Base-by-base conservation (phyloP, 2,888 invertebrate genomes). In the Apotomis turbidana region DNA sequence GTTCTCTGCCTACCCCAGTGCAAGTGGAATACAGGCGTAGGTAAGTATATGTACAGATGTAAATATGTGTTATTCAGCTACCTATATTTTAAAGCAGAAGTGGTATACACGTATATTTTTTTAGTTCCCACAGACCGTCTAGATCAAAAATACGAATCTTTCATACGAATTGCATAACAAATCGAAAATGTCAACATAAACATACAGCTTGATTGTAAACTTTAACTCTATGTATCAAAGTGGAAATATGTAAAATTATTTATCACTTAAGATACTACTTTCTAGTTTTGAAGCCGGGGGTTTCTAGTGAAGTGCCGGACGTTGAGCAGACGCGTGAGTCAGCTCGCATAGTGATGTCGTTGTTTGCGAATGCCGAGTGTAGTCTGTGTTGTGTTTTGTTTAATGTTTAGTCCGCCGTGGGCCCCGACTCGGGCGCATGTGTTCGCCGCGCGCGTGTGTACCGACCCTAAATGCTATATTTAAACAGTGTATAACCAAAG, bases 351-450 rank as follows among this genome's bases (percentile, higher is more conserved):
- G 60, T 55, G 66, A 49, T 54, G 70, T 54, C 60, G 36, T 6
- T 38, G 57, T 62, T 71, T 61, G 51, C 71, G 55, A 71, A 57
- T 66, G 66, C 67, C 61, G 27, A 44, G 46, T 27, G 27, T 12
- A 38, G 41, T n/a, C 12, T 41, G 46, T 44, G 27, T 12, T 8
- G 41, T n/a, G n/a, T 41, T 27, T 41, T 58, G 46, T 66, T 67
- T 67, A 60, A 57, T 58, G 46, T 66, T 67, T 67, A 60, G 61
- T 62, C 9, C 51, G 67, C 51, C n/a, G 5, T 8, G 61, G 44
- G 71, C 57, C 51, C 61, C 51, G 67, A 57, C 27, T 3, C 55
- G 41, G 12, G 51, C 61, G 71, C 71, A 60, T 67, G 71, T 62
- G 66, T 49, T 36, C 5, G 15, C 27, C 41, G n/a, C 36, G 49